Conservation (phyloP, 2,797 vertebrate genomes). For the Danio tinwini region DNA sequence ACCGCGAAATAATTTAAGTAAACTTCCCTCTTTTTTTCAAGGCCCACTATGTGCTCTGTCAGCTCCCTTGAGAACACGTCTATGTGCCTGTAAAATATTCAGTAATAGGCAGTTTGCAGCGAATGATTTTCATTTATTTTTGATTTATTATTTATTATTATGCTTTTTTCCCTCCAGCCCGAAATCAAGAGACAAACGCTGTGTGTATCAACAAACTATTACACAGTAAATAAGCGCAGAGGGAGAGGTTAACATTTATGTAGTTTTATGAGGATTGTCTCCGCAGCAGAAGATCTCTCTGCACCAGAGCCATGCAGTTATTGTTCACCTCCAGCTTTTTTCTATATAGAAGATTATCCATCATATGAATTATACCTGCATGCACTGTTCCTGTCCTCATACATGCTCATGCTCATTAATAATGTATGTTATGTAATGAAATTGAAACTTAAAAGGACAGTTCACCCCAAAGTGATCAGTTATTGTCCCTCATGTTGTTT, state of each 20-base stretch:
- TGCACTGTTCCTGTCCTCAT: slow-evolving; percentile 64
- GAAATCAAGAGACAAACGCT: slow-evolving; percentile 25
- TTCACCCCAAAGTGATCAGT: neutral
- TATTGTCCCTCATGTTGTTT: slow-evolving; percentile 1
- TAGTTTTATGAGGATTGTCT: slow-evolving; percentile 37
- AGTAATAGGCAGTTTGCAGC: slow-evolving; percentile 36
- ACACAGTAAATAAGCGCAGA: slow-evolving; percentile 41
- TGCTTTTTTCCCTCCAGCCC: slow-evolving; percentile 28
- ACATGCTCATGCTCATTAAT: slow-evolving; percentile 69
- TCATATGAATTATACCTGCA: slow-evolving; percentile 12
- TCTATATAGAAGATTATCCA: neutral
- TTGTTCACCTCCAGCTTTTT: slow-evolving; percentile 52
- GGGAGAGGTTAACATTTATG: slow-evolving; percentile 50
- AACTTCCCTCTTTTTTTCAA: slow-evolving; percentile 38
- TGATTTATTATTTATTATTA: slow-evolving; percentile 51
- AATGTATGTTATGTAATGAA: slow-evolving; percentile 74
- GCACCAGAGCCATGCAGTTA: slow-evolving; percentile 44
- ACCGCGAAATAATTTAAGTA: slow-evolving; percentile 57
- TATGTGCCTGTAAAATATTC: slow-evolving; percentile 37
- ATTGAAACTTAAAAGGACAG: slow-evolving; percentile 65
- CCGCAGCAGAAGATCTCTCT: neutral
- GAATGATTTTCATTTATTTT: slow-evolving; percentile 49
- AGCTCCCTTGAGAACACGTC: slow-evolving; percentile 28
- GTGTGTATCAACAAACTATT: slow-evolving; percentile 50
- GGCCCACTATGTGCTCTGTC: slow-evolving; percentile 35